Evolutionary conservation across 2,888 invertebrate genomes (phyloP).

Genomic region (Dastarcus helophoroides): DNA sequence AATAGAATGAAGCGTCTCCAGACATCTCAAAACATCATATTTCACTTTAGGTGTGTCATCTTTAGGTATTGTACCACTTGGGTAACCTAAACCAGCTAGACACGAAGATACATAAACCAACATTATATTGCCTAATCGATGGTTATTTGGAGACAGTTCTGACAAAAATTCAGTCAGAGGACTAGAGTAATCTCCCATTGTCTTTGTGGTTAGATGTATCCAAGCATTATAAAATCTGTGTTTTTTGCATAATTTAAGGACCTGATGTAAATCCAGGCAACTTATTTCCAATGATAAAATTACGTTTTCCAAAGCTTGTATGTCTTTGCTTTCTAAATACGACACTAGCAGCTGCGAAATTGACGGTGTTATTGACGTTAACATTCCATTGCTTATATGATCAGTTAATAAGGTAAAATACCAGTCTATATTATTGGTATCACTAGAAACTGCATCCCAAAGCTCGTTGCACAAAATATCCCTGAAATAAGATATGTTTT

Average conservation of each 20-base stretch:
- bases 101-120: constrained; percentile 81
- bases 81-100: constrained; percentile 76
- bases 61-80: constrained; percentile 57
- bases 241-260: constrained; percentile 41
- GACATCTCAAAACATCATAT: constrained; percentile 57
- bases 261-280: constrained; percentile 68
- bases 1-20: constrained; percentile 57
- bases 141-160: constrained; percentile 38
- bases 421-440: constrained; percentile 36
- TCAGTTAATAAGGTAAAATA: constrained; percentile 61
- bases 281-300: constrained; percentile 61
- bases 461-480: constrained; percentile 51
- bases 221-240: constrained; percentile 57
- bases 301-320: constrained; percentile 53
- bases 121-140: constrained; percentile 67
- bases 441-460: constrained; percentile 46
- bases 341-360: constrained; percentile 62
- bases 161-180: constrained; percentile 59
- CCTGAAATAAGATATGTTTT: constrained; percentile 36
- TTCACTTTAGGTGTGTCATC: constrained; percentile 51
- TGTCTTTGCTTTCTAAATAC: constrained; percentile 50
- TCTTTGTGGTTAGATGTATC: constrained; percentile 66
- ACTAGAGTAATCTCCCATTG: constrained; percentile 60
- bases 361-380: constrained; percentile 51
- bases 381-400: constrained; percentile 52